phyloP scores from a whole-genome alignment of 2,797 vertebrate species.

The Hemitrygon akajei region DNA sequence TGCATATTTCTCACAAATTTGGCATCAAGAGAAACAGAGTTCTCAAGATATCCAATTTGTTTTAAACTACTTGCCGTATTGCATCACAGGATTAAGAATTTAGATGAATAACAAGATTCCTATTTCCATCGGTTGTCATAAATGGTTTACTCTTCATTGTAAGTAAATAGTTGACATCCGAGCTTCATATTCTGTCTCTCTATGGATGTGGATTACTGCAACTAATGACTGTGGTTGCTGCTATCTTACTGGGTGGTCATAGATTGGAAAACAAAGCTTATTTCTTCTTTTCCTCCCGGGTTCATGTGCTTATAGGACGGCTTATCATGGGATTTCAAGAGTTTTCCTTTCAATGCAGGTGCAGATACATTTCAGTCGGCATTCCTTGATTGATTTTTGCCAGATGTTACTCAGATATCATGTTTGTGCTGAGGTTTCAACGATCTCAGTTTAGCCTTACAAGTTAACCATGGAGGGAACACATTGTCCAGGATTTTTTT shows the following conservation, averaged over 20 bases:
- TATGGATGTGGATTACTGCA: background rate
- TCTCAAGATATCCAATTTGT: background rate
- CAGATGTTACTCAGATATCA: slow-evolving; percentile 16
- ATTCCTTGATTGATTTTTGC: slow-evolving; percentile 20
- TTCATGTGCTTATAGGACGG: slow-evolving; percentile 4
- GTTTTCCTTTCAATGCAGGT: slow-evolving; percentile 24
- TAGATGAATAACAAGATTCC: background rate
- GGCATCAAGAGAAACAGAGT: background rate
- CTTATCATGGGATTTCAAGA: background rate
- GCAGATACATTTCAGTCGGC: background rate
- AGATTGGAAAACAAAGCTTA: background rate
- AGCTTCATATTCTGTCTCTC: background rate
- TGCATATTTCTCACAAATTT: background rate
- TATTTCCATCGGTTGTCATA: background rate
- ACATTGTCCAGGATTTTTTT: background rate
- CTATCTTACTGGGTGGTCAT: slow-evolving; percentile 30
- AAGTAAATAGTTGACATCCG: background rate
- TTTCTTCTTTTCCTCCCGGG: background rate
- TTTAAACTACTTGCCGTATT: background rate
- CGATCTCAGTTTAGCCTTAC: background rate
- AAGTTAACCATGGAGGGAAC: background rate
- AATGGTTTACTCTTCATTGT: background rate
- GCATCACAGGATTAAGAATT: background rate
- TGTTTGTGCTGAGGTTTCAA: background rate
- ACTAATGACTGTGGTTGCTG: slow-evolving; percentile 26